A percentile compares a stretch with the other conserved stretches of the same genome.
Evolutionary conservation across 2,797 vertebrate species (phyloP).

Genomic region (Cyprinodon diabolis): DNA sequence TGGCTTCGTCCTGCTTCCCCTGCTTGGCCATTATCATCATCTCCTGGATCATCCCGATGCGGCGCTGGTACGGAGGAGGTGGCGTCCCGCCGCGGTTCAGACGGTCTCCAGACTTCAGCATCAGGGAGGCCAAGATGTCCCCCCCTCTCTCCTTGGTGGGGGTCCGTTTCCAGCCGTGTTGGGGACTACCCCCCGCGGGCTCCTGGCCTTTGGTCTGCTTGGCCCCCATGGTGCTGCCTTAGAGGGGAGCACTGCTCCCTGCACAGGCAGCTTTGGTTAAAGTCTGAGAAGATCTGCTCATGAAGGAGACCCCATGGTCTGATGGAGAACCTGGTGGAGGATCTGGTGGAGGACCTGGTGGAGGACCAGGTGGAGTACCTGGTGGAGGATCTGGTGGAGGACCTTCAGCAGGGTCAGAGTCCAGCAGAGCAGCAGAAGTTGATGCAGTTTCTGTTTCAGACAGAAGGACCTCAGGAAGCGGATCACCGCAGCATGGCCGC

Average conservation of each 20-base stretch:
- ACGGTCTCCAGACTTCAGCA: slow-evolving; percentile 89
- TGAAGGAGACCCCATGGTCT: no score
- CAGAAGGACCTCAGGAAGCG: no score
- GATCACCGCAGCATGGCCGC: no score
- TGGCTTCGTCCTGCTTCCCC: slow-evolving; percentile 92
- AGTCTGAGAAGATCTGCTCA: slow-evolving; percentile 19
- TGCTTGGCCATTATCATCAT: slow-evolving; percentile 94
- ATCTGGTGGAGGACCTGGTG: no score
- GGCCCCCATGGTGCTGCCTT: slow-evolving; percentile 84
- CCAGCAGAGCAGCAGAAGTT: no score
- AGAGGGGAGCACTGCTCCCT: slow-evolving; percentile 19
- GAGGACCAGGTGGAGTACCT: no score
- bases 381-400: no score
- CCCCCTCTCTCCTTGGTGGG: slow-evolving; percentile 82
- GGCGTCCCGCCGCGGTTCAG: slow-evolving; percentile 83
- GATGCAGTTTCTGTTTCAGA: no score
- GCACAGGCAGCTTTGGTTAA: slow-evolving; percentile 18
- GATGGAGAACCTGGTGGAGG: no score
- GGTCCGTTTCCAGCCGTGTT: slow-evolving; percentile 81
- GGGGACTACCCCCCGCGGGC: slow-evolving; percentile 81
- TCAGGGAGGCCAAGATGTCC: slow-evolving; percentile 88
- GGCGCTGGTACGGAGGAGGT: slow-evolving; percentile 93
- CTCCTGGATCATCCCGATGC: slow-evolving; percentile 96
- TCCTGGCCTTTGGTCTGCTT: slow-evolving; percentile 90
- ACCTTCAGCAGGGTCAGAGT: no score